Evolutionary conservation across 2,113 vertebrate genomes (phyloP), one percentile per base, ranked within the genome.

Genomic region (Poeciliopsis retropinna): DNA sequence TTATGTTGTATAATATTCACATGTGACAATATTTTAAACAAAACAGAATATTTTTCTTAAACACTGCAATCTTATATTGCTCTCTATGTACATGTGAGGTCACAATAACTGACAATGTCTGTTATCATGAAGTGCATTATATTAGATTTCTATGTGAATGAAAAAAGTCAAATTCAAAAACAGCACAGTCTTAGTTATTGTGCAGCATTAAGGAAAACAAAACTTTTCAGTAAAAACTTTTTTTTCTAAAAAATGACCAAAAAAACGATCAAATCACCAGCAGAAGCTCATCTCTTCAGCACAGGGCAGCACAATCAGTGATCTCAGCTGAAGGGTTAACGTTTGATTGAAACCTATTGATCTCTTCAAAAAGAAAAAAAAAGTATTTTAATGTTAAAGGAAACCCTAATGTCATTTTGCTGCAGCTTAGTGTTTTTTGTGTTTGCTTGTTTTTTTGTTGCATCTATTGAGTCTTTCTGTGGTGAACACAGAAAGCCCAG

Each of bases 401-500:
- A 32, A 22, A 64, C 19, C 8, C 62, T 64, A 11, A n/a, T 1
- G 11, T n/a, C 10, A n/a, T 32, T 22, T 12, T 47, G 44, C 25
- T 65, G 25, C 4, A n/a, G 31, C 25, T 66, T 5, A 7, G 1
- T 37, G 8, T 5, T 4, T 11, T 64, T 32, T 7, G 25, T 25
- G 4, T 31, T 31, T 5, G 30, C 3, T 5, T 34, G 3, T 25
- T 10, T 11, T 37, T 34, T 34, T 34, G 7, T 34, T 64, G 31
- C 32, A 64, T 39, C 22, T 66, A 17, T 60, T 30, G 61, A 62
- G 61, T 44, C 34, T 4, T 66, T 67, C 15, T 27, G 60, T 51
- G 51, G 27, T 71, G 73, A 72, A 41, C 76, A 64, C 10, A 22
- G 29, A 17, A 5, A 22, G 62, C 62, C 62, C 30, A 34, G 19